Conservation (phyloP, 2,797 vertebrate species). For the Gallinago nigripennis region DNA sequence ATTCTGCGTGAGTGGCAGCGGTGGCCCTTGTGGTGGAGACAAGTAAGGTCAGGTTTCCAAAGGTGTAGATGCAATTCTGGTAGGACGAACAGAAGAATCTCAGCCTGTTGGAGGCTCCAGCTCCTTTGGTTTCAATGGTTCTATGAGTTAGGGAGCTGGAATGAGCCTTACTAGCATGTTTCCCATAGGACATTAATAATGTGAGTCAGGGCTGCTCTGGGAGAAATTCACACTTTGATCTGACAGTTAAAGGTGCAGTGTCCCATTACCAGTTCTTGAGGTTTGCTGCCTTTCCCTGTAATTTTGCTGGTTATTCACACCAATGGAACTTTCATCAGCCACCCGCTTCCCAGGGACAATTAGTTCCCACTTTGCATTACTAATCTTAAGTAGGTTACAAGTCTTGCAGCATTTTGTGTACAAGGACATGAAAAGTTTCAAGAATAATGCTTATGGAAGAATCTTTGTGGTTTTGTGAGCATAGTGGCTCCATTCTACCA, state of each 20-base stretch:
- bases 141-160: conserved; percentile 7
- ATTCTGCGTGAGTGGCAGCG: background rate
- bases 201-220: conserved; percentile 7
- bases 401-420: conserved; percentile 1
- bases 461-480: background rate
- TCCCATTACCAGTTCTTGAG: conserved; percentile 5
- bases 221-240: conserved; percentile 43
- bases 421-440: background rate
- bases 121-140: background rate
- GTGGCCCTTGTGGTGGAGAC: background rate
- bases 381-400: background rate
- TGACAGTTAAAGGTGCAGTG: conserved; percentile 27
- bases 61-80: background rate
- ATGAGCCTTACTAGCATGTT: background rate
- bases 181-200: background rate
- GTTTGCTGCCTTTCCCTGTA: conserved; percentile 32
- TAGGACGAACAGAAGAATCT: background rate
- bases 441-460: background rate
- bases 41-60: background rate
- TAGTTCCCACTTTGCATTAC: conserved; percentile 21
- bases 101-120: background rate
- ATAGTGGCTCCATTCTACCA: background rate
- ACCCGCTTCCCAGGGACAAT: conserved; percentile 2
- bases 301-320: conserved; percentile 44
- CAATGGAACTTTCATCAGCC: conserved; percentile 24